phyloP scores from a whole-genome alignment of 2,888 invertebrate genomes.

The Lithophane socia region DNA sequence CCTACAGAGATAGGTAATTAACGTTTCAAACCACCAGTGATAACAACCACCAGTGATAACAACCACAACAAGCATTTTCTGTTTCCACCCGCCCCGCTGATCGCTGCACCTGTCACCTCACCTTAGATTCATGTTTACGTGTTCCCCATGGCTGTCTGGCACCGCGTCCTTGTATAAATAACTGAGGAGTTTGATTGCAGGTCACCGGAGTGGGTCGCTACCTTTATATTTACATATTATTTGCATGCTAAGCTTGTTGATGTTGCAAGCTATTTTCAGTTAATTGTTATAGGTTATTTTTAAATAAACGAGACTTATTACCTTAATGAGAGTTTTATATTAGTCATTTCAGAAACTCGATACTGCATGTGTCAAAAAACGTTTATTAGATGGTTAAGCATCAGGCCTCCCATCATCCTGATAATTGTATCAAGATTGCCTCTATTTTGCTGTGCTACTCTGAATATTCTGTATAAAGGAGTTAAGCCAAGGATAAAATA shows the following conservation, averaged over 20 bases:
- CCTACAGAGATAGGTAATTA: not conserved
- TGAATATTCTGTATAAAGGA: not conserved
- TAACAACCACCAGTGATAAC: no score
- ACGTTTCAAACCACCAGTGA: not conserved
- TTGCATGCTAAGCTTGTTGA: conserved; percentile 43
- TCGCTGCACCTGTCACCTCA: not conserved
- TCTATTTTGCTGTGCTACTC: not conserved
- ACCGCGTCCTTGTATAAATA: conserved; percentile 49
- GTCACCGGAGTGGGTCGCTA: conserved; percentile 46
- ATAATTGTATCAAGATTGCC: not conserved
- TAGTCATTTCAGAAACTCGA: not conserved
- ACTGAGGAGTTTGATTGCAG: conserved; percentile 48
- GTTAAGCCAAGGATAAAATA: not conserved
- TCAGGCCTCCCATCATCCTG: not conserved
- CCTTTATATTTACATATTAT: conserved; percentile 41
- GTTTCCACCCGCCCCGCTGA: not conserved
- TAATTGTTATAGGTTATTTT: conserved; percentile 21
- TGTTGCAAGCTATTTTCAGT: conserved; percentile 23
- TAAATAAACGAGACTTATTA: not conserved
- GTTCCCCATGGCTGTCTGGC: conserved; percentile 49
- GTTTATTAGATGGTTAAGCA: not conserved
- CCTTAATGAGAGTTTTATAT: not conserved
- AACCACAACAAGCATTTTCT: not conserved
- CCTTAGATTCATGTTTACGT: conserved; percentile 44
- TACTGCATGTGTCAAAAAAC: not conserved